Evolutionary conservation across 2,113 vertebrate genomes (phyloP).

Genomic region (Tachuris rubrigastra): DNA sequence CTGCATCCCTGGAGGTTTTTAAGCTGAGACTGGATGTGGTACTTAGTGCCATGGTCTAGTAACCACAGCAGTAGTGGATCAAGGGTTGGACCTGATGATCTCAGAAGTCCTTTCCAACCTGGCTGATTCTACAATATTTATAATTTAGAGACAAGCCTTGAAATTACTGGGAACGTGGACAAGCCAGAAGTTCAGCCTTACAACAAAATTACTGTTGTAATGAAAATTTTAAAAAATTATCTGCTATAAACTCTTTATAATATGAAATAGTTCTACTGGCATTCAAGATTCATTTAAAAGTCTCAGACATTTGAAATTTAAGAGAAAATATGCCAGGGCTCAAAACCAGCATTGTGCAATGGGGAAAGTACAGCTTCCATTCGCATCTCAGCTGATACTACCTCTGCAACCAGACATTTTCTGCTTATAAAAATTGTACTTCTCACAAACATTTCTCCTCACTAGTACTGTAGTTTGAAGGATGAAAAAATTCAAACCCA

Average conservation of each 20-base stretch:
- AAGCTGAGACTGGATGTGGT: too few species aligned
- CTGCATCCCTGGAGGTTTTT: too few species aligned
- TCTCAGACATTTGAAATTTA: not conserved
- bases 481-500: not conserved
- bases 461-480: not conserved
- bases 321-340: not conserved
- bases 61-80: too few species aligned
- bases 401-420: not conserved
- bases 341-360: not conserved
- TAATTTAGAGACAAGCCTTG: not conserved
- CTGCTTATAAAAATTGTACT: not conserved
- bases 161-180: not conserved
- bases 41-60: too few species aligned
- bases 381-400: not conserved
- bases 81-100: too few species aligned
- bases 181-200: not conserved
- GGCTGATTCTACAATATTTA: not conserved
- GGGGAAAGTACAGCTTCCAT: not conserved
- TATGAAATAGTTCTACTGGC: not conserved
- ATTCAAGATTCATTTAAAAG: not conserved
- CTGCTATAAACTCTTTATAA: not conserved
- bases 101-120: too few species aligned
- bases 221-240: not conserved
- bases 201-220: not conserved
- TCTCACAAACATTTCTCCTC: not conserved